Evolutionary conservation across 2,113 vertebrate genomes (phyloP).

Genomic region (Oreochromis tanganicae): DNA sequence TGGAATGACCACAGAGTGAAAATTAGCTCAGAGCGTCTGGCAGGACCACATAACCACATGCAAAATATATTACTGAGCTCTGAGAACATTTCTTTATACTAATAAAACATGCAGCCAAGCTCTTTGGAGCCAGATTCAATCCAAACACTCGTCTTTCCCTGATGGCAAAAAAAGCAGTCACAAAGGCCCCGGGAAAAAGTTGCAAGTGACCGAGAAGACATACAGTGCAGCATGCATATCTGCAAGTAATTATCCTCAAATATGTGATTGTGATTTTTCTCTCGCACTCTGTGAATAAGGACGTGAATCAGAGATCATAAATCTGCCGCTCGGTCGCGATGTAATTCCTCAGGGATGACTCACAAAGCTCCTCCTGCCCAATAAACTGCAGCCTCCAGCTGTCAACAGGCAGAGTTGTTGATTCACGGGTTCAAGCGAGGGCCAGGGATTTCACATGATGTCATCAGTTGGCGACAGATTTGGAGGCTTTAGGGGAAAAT

Average conservation of each 20-base stretch:
- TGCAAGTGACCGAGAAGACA: background rate
- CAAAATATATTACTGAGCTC: background rate
- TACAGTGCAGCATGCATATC: background rate
- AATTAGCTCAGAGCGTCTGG: background rate
- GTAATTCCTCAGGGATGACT: background rate
- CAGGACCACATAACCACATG: background rate
- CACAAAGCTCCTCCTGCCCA: background rate
- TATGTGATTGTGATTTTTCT: background rate
- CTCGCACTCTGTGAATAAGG: background rate
- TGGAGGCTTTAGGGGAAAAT: background rate
- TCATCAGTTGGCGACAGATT: constrained; percentile 14
- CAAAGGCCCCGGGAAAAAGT: background rate
- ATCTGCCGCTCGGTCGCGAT: background rate
- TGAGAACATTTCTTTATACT: background rate
- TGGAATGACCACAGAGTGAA: background rate
- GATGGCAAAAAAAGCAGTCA: background rate
- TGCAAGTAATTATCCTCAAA: background rate
- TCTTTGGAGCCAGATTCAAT: background rate
- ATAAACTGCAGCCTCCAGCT: background rate
- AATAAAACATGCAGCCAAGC: background rate
- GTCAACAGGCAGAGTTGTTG: background rate
- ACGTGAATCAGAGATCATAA: background rate
- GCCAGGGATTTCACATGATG: constrained; percentile 13
- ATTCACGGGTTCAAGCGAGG: constrained; percentile 18
- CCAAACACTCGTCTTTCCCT: background rate